Evolutionary conservation across 2,888 invertebrate species (phyloP), one percentile per base, ranked within the genome.

Genomic region (Podotricha telesiphe): DNA sequence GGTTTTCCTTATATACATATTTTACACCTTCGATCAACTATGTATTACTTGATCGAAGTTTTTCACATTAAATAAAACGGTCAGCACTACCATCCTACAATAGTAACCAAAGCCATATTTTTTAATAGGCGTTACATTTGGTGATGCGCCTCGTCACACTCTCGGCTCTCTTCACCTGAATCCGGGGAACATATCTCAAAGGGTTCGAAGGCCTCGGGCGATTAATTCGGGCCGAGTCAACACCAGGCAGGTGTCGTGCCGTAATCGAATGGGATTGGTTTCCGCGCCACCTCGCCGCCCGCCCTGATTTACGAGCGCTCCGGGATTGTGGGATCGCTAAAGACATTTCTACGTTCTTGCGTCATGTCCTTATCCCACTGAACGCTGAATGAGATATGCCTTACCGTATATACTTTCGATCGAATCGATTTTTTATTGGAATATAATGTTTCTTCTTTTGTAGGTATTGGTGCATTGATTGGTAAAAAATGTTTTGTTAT

Each of bases 261-360:
- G 78, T 81, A 80, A 82, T 82, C 79, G 81, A 83, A 80, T 77
- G 75, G 80, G 81, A 82, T 82, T 78, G 82, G 79, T 77, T 81
- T 78, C 77, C 64, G 68, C 71, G 61, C 65, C 68, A 20, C 67
- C 73, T 68, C 75, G 63, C 63, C 71, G 77, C 75, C 77, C 75
- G 71, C 76, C 70, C 76, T 81, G 83, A 82, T 81, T 81, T 81
- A 82, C 79, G 73, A 74, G 75, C 40, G 68, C 75, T 72, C 74
- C 40, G 72, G 68, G 70, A 70, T 61, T 53, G 59, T 47, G 47
- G 51, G 47, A 53, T 61, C 28, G 59, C 59, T 58, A 34, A 61
- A 66, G 50, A 65, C 68, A 51, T 65, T 50, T 45, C 51, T 45
- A 42, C 67, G 20, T 42, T 28, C 45, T 55, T 53, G 34, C 15